Percentiles rank a stretch among this genome's conserved stretches.
Evolutionary conservation across 2,113 vertebrate species (phyloP).

Genomic region (Hystrix brachyura): DNA sequence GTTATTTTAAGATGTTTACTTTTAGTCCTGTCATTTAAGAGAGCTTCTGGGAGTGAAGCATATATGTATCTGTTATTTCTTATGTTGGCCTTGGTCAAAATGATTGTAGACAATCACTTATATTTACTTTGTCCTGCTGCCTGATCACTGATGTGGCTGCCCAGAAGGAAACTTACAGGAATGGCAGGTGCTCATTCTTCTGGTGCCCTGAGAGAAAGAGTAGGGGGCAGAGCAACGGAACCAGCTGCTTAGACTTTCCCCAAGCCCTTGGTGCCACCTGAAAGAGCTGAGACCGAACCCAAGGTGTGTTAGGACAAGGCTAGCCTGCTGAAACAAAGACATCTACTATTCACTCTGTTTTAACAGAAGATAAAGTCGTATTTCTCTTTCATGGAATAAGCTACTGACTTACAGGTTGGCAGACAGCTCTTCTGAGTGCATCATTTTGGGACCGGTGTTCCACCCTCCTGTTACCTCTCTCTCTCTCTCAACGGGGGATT

Average conservation of each 20-base stretch:
- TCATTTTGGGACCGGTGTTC: not conserved
- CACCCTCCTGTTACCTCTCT: not conserved
- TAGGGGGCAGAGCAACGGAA: not conserved
- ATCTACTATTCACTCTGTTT: not conserved
- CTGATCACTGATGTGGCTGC: not conserved
- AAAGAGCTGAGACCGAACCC: not conserved
- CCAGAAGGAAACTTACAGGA: not conserved
- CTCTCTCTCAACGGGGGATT: not conserved
- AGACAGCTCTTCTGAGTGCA: not conserved
- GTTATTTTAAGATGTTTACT: slow-evolving; percentile 50
- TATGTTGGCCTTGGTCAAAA: slow-evolving; percentile 11
- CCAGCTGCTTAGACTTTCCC: not conserved
- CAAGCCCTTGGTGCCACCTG: not conserved
- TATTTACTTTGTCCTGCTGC: not conserved
- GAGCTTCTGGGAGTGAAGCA: slow-evolving; percentile 6
- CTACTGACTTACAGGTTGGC: not conserved
- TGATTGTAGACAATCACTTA: slow-evolving; percentile 28
- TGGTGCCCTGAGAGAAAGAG: not conserved
- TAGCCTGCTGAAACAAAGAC: not conserved
- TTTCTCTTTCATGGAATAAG: not conserved
- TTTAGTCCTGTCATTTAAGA: slow-evolving; percentile 37
- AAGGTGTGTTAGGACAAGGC: not conserved
- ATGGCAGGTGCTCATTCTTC: not conserved
- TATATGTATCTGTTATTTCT: slow-evolving; percentile 43
- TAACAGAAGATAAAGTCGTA: not conserved